Evolutionary conservation across 2,113 vertebrate genomes (phyloP), one percentile per base, ranked within the genome.

Genomic region (Choloepus hoffmanni): DNA sequence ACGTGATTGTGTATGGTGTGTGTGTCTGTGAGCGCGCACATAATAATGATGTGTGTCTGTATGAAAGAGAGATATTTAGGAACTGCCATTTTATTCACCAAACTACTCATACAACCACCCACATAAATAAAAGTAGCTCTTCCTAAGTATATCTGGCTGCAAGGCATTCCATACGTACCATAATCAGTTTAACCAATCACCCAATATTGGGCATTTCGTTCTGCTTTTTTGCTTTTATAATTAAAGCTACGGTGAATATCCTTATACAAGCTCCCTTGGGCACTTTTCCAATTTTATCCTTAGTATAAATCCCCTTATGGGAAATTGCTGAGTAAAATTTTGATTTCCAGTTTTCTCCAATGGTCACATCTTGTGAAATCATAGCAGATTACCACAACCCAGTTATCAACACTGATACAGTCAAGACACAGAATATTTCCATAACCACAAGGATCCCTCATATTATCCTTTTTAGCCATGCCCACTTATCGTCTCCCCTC

Each of bases 181-280:
- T 74, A 73, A 81, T 21, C n/a, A 78, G 36, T 50, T 48, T 53
- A 77, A 88, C 36, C 30, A 58, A 36, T 50, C 36, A 68, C 43
- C 43, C 53, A 84, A 18, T n/a, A 16, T 24, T 43, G 14, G 78
- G 43, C 33, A 40, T 40, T 58, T 43, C 24, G 9, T 70, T 77
- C 45, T 84, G 14, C 67, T n/a, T 43, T 92, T 89, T 76, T 76
- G 58, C 83, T 68, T 92, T 77, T 60, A 48, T 24, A 89, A 74
- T 70, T 68, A 92, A 92, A 92, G 26, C 70, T 36, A 50, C 70
- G 68, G 21, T 63, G 33, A 23, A 67, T 63, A 79, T 72, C 10
- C 9, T 43, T 78, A 90, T 12, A 62, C 6, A 62, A 8, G 11
- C 2, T 62, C 23, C 50, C 21, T 77, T 15, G 5, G n/a, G 36